A percentile compares a stretch with the other conserved stretches of the same genome.
These are phyloP conservation scores for Helicoverpa assulta DNA, from an alignment of 2,888 invertebrate species.

Conservation along the genomic window DNA sequence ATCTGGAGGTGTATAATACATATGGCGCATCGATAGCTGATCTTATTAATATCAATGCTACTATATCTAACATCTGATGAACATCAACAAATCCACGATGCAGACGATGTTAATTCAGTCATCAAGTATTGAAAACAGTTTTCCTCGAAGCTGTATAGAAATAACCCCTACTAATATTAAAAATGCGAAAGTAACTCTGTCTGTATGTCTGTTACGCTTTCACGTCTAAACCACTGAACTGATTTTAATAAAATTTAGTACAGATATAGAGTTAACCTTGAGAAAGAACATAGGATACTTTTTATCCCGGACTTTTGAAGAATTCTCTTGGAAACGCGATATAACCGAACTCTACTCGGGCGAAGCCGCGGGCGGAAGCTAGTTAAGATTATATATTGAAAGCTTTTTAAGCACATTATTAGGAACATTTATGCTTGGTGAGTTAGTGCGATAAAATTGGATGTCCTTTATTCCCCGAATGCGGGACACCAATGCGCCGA, in stretches of 20 bases:
- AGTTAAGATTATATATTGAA: background rate
- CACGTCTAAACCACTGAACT: too few relatives aligned
- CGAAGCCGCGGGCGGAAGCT: too few relatives aligned
- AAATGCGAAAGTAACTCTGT: too few relatives aligned
- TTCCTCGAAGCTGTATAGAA: background rate
- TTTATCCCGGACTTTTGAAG: too few relatives aligned
- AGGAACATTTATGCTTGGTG: constrained; percentile 19
- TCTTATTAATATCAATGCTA: constrained; percentile 24
- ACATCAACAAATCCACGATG: constrained; percentile 19
- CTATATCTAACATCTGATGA: constrained; percentile 19
- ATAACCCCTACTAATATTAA: too few relatives aligned
- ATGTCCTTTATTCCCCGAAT: constrained; percentile 2
- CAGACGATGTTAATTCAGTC: constrained; percentile 13
- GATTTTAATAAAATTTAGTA: too few relatives aligned
- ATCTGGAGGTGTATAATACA: constrained; percentile 1
- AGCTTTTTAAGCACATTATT: constrained; percentile 19
- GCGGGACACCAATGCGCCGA: constrained; percentile 14
- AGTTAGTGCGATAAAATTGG: constrained; percentile 25
- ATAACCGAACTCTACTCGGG: too few relatives aligned
- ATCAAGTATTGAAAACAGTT: constrained; percentile 10
- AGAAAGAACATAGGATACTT: too few relatives aligned
- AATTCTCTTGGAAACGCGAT: too few relatives aligned
- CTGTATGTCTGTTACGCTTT: too few relatives aligned
- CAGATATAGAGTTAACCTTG: too few relatives aligned
- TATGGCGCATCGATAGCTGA: constrained; percentile 21